Percentiles rank a stretch among this genome's conserved stretches.
These are phyloP conservation scores for Tipula lateralis DNA, from an alignment of 2,888 invertebrate genomes.

Conservation along the genomic window DNA sequence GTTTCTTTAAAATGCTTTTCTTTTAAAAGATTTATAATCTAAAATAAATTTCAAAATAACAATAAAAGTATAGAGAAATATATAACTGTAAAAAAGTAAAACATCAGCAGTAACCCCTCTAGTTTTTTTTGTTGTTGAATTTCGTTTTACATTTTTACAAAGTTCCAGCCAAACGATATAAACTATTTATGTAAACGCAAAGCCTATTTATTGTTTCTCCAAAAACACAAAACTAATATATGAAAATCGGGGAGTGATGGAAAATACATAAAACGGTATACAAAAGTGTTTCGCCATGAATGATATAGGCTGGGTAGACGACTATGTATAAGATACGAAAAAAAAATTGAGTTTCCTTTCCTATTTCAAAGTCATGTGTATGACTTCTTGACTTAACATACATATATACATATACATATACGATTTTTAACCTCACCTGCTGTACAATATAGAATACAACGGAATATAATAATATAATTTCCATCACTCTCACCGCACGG, in stretches of 20 bases:
- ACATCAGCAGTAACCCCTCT: not conserved
- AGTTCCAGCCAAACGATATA: not conserved
- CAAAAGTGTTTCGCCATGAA: not conserved
- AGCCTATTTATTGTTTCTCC: not conserved
- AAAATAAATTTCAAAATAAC: conserved; percentile 14
- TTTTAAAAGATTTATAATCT: conserved; percentile 15
- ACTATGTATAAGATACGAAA: not conserved
- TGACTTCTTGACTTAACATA: not conserved
- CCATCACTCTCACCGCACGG: not conserved
- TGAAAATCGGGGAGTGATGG: not conserved
- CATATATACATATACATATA: not conserved
- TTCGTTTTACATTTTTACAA: not conserved
- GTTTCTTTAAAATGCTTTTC: not conserved
- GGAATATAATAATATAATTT: not conserved
- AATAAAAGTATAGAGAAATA: not conserved
- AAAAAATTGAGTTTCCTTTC: not conserved
- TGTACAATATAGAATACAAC: not conserved
- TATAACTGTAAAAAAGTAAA: not conserved
- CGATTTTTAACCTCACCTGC: not conserved
- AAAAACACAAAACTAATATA: not conserved
- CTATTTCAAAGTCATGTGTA: not conserved
- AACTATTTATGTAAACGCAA: not conserved
- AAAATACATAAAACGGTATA: not conserved
- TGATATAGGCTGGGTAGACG: not conserved
- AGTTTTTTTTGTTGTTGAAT: not conserved